A percentile compares a stretch with the other conserved stretches of the same genome.
Conservation (phyloP, 2,888 invertebrate genomes). For the Heliconius charithonia region DNA sequence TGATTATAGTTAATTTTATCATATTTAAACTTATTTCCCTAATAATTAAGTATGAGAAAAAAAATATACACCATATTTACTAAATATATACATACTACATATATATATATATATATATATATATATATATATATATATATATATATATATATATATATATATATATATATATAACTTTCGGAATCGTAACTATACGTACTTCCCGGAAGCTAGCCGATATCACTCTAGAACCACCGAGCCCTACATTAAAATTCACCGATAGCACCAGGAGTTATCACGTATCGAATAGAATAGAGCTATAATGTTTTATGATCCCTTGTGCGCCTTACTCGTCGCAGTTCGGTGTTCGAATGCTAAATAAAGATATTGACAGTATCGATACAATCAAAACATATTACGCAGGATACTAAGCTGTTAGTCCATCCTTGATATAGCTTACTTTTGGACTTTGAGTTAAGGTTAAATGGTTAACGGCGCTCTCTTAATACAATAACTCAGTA, state of each 20-base stretch:
- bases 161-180: conserved; percentile 42
- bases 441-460: not conserved
- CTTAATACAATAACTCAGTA: too few species aligned
- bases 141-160: not conserved
- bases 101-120: not conserved
- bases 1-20: too few species aligned
- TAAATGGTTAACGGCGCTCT: too few species aligned
- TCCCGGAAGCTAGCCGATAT: conserved; percentile 79
- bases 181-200: conserved; percentile 71
- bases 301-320: conserved; percentile 83
- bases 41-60: not conserved
- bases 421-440: not conserved
- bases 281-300: conserved; percentile 82
- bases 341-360: conserved; percentile 79
- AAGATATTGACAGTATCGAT: conserved; percentile 57
- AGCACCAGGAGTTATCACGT: conserved; percentile 81
- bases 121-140: not conserved
- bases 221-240: conserved; percentile 66
- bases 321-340: conserved; percentile 74
- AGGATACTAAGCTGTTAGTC: conserved; percentile 24
- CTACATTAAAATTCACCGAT: conserved; percentile 80
- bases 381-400: conserved; percentile 53
- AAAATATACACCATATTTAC: not conserved
- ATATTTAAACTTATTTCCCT: too few species aligned
- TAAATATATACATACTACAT: not conserved